These are phyloP conservation scores for Astyanax mexicanus DNA, from an alignment of 2,797 vertebrate species.

Conservation along the genomic window DNA sequence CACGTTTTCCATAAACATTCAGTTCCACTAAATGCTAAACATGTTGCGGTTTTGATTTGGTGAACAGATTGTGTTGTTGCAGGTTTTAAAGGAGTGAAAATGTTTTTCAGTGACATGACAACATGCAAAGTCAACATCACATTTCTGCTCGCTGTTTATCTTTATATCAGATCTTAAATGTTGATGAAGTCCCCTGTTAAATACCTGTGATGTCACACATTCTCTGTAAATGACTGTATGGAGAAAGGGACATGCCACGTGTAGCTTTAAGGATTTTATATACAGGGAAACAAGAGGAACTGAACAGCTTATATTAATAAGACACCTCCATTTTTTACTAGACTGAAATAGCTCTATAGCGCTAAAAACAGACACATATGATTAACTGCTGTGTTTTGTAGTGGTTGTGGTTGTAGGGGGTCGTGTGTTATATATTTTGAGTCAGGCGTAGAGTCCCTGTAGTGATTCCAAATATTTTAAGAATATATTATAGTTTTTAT, in stretches of 20 bases:
- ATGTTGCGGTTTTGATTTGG: too few relatives aligned
- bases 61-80: neutral
- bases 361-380: conserved; percentile 4
- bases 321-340: conserved; percentile 17
- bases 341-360: conserved; percentile 5
- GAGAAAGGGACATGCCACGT: conserved; percentile 47
- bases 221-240: conserved; percentile 48
- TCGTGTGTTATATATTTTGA: conserved; percentile 14
- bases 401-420: neutral
- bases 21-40: neutral
- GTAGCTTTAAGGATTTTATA: conserved; percentile 3
- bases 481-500: neutral
- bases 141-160: conserved; percentile 23
- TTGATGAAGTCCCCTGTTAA: conserved; percentile 43
- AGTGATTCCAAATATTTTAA: neutral
- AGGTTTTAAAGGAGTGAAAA: conserved; percentile 1
- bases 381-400: neutral
- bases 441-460: conserved; percentile 16
- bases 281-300: conserved; percentile 22
- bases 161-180: conserved; percentile 33
- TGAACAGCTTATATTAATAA: conserved; percentile 29
- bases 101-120: conserved; percentile 11
- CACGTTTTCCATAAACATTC: neutral
- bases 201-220: conserved; percentile 41
- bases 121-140: neutral